Evolutionary conservation across 2,797 vertebrate genomes (phyloP).

Genomic region (Alauda arvensis): DNA sequence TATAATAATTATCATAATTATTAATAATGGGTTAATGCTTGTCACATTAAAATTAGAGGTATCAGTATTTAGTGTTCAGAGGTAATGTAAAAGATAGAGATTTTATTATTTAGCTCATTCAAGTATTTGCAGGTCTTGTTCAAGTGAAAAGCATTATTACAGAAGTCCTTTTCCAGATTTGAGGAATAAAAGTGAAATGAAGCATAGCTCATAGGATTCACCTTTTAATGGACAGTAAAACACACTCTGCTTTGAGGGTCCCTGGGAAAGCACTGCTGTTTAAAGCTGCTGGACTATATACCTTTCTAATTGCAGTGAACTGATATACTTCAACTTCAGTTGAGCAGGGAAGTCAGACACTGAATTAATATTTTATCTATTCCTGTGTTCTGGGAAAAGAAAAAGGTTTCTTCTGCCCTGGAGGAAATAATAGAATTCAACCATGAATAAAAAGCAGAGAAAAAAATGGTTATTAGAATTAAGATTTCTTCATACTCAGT

Average conservation of each 20-base stretch:
- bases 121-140: not conserved
- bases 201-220: not conserved
- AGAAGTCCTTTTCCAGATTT: not conserved
- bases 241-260: not conserved
- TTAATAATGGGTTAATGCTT: not conserved
- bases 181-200: not conserved
- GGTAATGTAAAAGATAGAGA: not conserved
- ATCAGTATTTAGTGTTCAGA: not conserved
- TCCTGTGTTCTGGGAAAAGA: not conserved
- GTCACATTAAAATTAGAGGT: not conserved
- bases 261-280: not conserved
- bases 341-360: not conserved
- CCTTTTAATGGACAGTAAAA: not conserved
- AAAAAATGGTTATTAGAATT: constrained; percentile 58
- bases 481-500: constrained; percentile 55
- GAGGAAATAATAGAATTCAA: constrained; percentile 47
- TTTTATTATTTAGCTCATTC: not conserved
- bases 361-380: constrained; percentile 45
- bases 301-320: not conserved
- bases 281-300: not conserved
- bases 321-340: not conserved
- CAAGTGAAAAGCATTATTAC: not conserved
- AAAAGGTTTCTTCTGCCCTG: constrained; percentile 12
- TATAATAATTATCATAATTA: not conserved
- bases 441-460: constrained; percentile 33